A percentile compares a stretch with the other conserved stretches of the same genome.
These are phyloP conservation scores for Rhingia rostrata DNA, from an alignment of 2,888 invertebrate species.

Conservation along the genomic window DNA sequence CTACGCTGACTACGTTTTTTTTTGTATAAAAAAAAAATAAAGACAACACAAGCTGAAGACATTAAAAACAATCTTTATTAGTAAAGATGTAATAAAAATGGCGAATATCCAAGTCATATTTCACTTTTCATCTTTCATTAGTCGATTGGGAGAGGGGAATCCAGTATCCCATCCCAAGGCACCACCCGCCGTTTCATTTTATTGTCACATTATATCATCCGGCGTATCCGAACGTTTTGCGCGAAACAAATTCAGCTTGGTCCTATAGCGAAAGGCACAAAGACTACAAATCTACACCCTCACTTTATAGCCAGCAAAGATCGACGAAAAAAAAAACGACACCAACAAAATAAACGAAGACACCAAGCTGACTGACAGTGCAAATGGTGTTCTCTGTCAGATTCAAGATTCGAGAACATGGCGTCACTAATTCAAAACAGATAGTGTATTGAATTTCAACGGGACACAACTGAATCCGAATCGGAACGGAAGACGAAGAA, in stretches of 20 bases:
- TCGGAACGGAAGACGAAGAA: constrained; percentile 48
- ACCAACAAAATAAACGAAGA: neutral
- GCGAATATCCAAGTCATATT: constrained; percentile 44
- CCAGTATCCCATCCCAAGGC: neutral
- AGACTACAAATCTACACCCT: constrained; percentile 25
- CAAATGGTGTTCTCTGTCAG: constrained; percentile 73
- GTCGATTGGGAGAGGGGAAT: constrained; percentile 6
- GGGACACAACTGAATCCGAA: constrained; percentile 57
- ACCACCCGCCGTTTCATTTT: constrained; percentile 47
- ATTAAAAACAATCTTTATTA: constrained; percentile 32
- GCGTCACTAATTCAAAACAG: constrained; percentile 76
- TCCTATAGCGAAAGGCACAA: constrained; percentile 21
- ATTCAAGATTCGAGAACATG: constrained; percentile 69
- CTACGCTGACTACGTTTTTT: no score
- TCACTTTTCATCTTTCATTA: constrained; percentile 67
- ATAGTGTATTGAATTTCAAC: constrained; percentile 75
- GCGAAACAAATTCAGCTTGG: constrained; percentile 35
- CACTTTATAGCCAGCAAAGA: constrained; percentile 1
- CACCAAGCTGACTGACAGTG: constrained; percentile 51
- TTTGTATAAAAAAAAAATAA: neutral
- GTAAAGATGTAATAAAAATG: constrained; percentile 59
- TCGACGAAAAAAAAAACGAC: neutral
- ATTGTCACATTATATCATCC: constrained; percentile 73
- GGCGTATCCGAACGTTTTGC: constrained; percentile 65
- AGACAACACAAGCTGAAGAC: no score